Base-by-base conservation (phyloP, 2,888 invertebrate species). In the Ernsta delagoae region DNA sequence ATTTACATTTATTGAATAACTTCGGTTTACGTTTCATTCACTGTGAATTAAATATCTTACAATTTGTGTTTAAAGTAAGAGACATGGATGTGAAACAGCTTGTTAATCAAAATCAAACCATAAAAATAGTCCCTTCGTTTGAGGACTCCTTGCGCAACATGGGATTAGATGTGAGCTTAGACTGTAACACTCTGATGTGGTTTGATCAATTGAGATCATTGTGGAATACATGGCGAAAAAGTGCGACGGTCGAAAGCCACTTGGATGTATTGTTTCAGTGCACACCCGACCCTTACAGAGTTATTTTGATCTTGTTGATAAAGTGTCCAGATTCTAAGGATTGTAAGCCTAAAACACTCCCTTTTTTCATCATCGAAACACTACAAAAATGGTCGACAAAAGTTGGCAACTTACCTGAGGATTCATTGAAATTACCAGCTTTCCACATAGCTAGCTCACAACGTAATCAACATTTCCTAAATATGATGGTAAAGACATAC, bases 401-500 rank as follows among this genome's bases (percentile, higher is more conserved):
- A 70, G 79, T 74, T 82, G 80, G 83, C 78, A 85, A 79, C 74
- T 80, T 80, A 59, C 92, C 93, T 75, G 90, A 86, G 75, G 90
- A 92, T 73, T 86, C 85, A 80, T 88, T 96, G 41, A 97, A 97
- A 87, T 85, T 96, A 79, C 95, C 96, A 73, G 96, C 96, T 65
- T 97, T 97, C 87, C 95, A 95, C 81, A 94, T 97, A 77, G 94
- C 96, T 11, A 94, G 93, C 74, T 95, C 94, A 73, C 96, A 97
- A 78, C 95, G 95, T 73, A 94, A 95, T 79, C 89, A 94, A 71
- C 85, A 94, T 41, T 94, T 97, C 62, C 94, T 95, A 63, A 95
- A 94, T 79, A 84, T 96, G 56, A 93, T 96, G 75, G 93, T 95
- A 11, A 93, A 94, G 74, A 91, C 95, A 34, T 97, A 95, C 82